Evolutionary conservation across 2,113 vertebrate species (phyloP).

Genomic region (Setophaga petechia): DNA sequence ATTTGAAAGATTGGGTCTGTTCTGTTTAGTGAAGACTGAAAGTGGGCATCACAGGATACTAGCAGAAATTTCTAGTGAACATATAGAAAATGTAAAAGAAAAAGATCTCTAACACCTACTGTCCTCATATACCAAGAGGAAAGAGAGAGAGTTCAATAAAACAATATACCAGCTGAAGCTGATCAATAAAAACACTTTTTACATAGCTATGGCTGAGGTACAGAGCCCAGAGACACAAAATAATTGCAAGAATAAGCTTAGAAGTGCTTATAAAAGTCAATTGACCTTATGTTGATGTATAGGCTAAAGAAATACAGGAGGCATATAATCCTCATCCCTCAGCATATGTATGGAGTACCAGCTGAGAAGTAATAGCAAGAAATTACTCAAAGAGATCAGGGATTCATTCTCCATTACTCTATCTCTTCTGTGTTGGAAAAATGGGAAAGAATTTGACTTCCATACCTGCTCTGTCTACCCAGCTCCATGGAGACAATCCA

Average conservation of each 20-base stretch:
- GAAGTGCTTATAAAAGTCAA: neutral
- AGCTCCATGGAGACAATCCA: neutral
- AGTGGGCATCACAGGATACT: neutral
- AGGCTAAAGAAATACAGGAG: neutral
- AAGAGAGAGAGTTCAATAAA: neutral
- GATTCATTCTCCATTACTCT: neutral
- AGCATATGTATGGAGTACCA: neutral
- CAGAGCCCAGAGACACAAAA: neutral
- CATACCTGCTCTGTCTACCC: neutral
- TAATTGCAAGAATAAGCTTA: neutral
- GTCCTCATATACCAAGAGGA: neutral
- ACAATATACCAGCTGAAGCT: neutral
- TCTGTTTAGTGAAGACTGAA: neutral
- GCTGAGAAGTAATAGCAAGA: neutral
- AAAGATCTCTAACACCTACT: neutral
- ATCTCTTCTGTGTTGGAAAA: neutral
- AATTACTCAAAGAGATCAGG: neutral
- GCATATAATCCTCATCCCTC: neutral
- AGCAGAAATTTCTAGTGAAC: neutral
- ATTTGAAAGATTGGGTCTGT: neutral
- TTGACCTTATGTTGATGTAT: neutral
- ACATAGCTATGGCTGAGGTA: neutral
- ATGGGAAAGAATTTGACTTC: accelerated
- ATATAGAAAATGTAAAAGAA: neutral
- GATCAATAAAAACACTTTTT: neutral